Evolutionary conservation across 2,113 vertebrate genomes (phyloP), one percentile per base, ranked within the genome.

Genomic region (Xenotilapia caudafasciata): DNA sequence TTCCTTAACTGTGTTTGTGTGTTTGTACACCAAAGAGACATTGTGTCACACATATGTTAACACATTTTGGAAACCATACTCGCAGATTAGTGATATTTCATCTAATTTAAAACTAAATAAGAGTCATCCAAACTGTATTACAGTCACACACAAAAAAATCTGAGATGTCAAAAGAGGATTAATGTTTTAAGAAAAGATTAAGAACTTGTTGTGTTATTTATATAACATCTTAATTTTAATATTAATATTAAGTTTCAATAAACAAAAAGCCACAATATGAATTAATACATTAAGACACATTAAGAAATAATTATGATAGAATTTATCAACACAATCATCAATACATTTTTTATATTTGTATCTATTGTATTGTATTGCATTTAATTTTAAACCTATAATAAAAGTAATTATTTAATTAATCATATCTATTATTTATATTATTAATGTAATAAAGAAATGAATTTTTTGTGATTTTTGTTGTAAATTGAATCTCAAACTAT

Each of bases 1-100:
- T 92, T 45, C 85, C 86, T 54, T 9, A 54, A 56, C 33, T 51
- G 68, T 87, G 80, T 85, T 79, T 62, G 45, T 80, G 85, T 38
- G 6, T 65, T 38, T 13, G 60, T 65, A 65, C 60, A 65, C 60
- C 33, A 65, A 65, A 70, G 26, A 45, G 23, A 12, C 70, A 49
- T 31, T 49, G 9, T 75, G 15, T 49, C 23, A 47, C 70, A 77
- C 9, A 31, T 4, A 49, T 49, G 21, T 15, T 4, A 73, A 73
- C 21, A 45, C 40, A 45, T 21, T 12, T 17, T 40, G 3, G 4
- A 77, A 49, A 31, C 21, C 7, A 15, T 6, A 45, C 70, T 49
- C 1, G 4, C 4, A 7, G 23, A 47, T 26, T 45, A 73, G 49
- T 47, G 42, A 19, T 49, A 75, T 75, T 1, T 49, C 6, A 49